These are phyloP conservation scores for Hyposoter didymator DNA, from an alignment of 2,888 invertebrate species.

Conservation along the genomic window DNA sequence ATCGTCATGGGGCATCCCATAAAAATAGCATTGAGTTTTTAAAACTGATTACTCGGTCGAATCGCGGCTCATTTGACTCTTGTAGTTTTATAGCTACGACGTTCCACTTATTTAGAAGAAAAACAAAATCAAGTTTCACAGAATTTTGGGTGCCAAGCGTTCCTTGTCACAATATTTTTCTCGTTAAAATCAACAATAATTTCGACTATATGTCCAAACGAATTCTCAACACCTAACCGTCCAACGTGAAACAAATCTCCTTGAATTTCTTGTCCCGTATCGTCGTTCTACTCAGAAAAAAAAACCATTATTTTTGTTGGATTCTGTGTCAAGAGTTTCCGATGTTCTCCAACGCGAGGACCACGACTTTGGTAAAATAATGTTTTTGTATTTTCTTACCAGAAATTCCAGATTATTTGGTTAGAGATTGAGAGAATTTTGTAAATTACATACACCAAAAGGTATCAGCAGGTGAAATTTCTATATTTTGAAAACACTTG, in stretches of 20 bases:
- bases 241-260: neutral
- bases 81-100: neutral
- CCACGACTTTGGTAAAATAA: neutral
- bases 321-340: neutral
- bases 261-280: neutral
- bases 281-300: neutral
- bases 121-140: neutral
- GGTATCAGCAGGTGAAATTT: neutral
- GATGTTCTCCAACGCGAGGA: neutral
- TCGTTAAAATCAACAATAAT: neutral
- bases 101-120: slow-evolving; percentile 2
- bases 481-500: neutral
- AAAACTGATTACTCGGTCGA: neutral
- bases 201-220: neutral
- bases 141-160: neutral
- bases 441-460: neutral
- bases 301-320: neutral
- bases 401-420: neutral
- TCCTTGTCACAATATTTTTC: neutral
- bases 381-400: neutral
- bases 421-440: neutral
- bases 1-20: neutral
- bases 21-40: slow-evolving; percentile 9
- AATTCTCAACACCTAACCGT: neutral
- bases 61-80: neutral